Conservation (phyloP, 2,888 invertebrate species). For the Suillia variegata region DNA sequence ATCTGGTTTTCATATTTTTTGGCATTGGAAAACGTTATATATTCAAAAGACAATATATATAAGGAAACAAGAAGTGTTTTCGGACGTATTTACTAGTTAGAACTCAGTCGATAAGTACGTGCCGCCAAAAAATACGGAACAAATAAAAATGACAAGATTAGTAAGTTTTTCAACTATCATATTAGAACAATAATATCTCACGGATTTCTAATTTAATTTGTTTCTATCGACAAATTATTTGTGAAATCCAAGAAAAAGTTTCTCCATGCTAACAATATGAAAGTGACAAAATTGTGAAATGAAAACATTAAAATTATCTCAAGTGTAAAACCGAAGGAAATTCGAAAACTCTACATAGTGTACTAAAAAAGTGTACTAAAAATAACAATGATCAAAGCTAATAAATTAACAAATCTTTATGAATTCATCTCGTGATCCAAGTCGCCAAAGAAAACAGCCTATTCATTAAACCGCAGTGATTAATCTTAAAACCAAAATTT, state of each 20-base stretch:
- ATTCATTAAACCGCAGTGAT: too few relatives aligned
- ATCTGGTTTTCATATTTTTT: constrained; percentile 25
- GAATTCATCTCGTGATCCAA: too few relatives aligned
- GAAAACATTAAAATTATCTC: not conserved
- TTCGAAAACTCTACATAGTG: too few relatives aligned
- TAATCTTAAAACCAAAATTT: too few relatives aligned
- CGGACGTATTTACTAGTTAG: constrained; percentile 54
- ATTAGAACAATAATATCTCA: not conserved
- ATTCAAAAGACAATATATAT: constrained; percentile 50
- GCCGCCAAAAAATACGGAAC: constrained; percentile 22
- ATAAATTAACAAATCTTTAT: too few relatives aligned
- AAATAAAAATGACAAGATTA: constrained; percentile 48
- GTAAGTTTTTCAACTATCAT: too few relatives aligned
- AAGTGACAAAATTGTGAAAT: not conserved
- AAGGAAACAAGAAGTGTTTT: constrained; percentile 55
- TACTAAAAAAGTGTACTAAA: too few relatives aligned
- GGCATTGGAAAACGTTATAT: constrained; percentile 25
- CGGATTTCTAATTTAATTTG: not conserved
- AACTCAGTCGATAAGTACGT: constrained; percentile 48
- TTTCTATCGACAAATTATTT: not conserved
- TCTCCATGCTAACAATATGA: not conserved
- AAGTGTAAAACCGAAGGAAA: too few relatives aligned
- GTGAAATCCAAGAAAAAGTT: not conserved
- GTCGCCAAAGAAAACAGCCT: too few relatives aligned
- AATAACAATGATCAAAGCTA: too few relatives aligned